Percentiles rank a stretch among this genome's conserved stretches.
Evolutionary conservation across 2,797 vertebrate genomes (phyloP).

Genomic region (Enoplosus armatus): DNA sequence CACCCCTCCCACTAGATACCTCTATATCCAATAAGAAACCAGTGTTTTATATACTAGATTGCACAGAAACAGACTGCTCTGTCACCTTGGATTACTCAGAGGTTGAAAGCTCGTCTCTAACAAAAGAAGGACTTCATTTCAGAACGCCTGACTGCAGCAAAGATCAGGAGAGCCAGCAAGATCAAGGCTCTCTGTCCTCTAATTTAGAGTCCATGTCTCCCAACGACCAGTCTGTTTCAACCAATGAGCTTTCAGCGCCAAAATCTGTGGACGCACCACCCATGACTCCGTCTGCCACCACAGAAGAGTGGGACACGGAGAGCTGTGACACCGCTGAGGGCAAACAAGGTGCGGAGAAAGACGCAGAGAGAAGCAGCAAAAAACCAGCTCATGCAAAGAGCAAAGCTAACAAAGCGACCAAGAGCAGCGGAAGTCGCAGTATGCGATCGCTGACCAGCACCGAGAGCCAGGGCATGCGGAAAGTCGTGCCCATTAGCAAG

Average conservation of each 20-base stretch:
- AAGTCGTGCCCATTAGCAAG: slow-evolving; percentile 93
- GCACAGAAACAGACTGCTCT: slow-evolving; percentile 93
- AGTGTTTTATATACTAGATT: slow-evolving; percentile 82
- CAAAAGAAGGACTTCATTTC: slow-evolving; percentile 67
- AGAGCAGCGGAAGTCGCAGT: slow-evolving; percentile 41
- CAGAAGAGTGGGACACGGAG: slow-evolving; percentile 83
- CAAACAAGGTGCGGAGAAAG: slow-evolving; percentile 73
- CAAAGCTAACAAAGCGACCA: slow-evolving; percentile 66
- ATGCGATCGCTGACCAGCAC: slow-evolving; percentile 88
- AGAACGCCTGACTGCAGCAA: slow-evolving; percentile 56
- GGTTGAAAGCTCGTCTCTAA: slow-evolving; percentile 79
- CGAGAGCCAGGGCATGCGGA: slow-evolving; percentile 92
- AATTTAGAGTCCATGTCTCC: slow-evolving; percentile 78
- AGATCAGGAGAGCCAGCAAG: slow-evolving; percentile 57
- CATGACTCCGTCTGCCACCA: slow-evolving; percentile 50
- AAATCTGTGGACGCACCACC: slow-evolving; percentile 61
- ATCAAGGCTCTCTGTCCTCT: slow-evolving; percentile 82
- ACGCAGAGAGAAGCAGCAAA: slow-evolving; percentile 64
- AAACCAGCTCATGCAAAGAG: slow-evolving; percentile 74
- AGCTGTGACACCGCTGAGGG: slow-evolving; percentile 80
- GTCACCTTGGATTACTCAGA: slow-evolving; percentile 92
- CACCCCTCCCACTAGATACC: slow-evolving; percentile 84
- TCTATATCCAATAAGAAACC: slow-evolving; percentile 85
- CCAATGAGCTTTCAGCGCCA: slow-evolving; percentile 66
- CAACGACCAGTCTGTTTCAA: slow-evolving; percentile 72